Evolutionary conservation across 2,888 invertebrate genomes (phyloP), one percentile per base, ranked within the genome.

Genomic region (Ophioninae sp.): DNA sequence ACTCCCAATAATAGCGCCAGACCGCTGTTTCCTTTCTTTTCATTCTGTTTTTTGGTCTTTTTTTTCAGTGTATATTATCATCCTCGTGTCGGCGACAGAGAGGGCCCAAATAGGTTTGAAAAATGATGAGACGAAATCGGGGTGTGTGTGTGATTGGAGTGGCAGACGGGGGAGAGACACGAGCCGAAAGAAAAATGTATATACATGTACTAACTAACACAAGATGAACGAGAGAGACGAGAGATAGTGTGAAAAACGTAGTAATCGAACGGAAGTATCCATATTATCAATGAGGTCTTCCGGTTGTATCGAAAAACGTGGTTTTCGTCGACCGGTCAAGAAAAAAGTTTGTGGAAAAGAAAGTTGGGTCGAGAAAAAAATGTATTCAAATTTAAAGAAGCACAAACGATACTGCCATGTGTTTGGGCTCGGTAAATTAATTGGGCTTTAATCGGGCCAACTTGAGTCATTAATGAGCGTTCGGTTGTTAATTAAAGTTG

Each of bases 231-330:
- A 51, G 13, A 17, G 51, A 51, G 67, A 67, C 76, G 59, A 63
- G 67, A 67, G 78, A 81, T 81, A 81, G 72, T 63, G 61, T 30
- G 79, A 74, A 83, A 83, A 81, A 81, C 61, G 13, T 51, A 84
- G 77, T 81, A 81, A 84, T 81, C 81, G 81, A 84, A 84, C 84
- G 84, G 84, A 84, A 84, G 76, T 84, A 69, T 68, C 51, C 6
- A 30, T 74, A 77, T 79, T 82, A 84, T 84, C 84, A 82, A 82
- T 64, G 79, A 84, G 81, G 39, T 79, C 84, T 84, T 84, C 84
- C 84, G 84, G 79, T 82, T 69, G 63, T 58, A 73, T 84, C 23
- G 64, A 37, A 82, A 82, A 56, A 30, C 30, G 30, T 30, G 3
- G 3, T 30, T 30, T 30, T 30, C 30, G 30, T 30, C 69, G 69